phyloP scores from a whole-genome alignment of 2,888 invertebrate species.

The Glyphotaelius pellucidus region DNA sequence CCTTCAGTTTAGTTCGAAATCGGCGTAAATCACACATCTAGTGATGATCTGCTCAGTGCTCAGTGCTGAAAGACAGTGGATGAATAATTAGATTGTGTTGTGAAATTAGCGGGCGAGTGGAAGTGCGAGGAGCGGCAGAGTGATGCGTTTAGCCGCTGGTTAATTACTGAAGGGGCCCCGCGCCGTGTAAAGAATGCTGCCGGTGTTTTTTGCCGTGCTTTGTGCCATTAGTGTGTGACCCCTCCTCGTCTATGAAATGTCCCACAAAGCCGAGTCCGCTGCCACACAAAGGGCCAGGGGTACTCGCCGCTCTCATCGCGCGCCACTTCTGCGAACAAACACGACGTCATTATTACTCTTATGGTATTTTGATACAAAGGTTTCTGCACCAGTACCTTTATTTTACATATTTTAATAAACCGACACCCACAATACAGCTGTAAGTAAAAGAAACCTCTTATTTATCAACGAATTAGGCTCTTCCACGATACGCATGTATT shows the following conservation, averaged over 20 bases:
- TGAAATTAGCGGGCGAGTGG: neutral
- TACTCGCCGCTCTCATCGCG: neutral
- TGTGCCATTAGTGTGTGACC: constrained; percentile 33
- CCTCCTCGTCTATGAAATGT: neutral
- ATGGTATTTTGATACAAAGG: neutral
- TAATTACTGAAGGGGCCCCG: constrained; percentile 34
- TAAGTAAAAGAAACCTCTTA: too few species aligned
- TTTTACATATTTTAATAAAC: neutral
- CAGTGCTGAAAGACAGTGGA: neutral
- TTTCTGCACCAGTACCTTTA: neutral
- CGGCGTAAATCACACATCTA: neutral
- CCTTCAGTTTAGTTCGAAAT: too few species aligned
- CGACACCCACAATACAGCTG: too few species aligned
- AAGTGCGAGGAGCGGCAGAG: neutral
- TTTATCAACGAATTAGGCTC: too few species aligned
- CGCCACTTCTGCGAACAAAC: neutral
- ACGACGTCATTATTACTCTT: neutral
- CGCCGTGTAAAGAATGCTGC: neutral
- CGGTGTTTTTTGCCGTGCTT: constrained; percentile 25
- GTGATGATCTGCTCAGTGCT: neutral
- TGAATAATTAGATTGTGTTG: constrained; percentile 19
- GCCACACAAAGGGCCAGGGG: neutral
- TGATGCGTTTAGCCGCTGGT: constrained; percentile 31
- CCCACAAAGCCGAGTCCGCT: constrained; percentile 16
- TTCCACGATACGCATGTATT: too few species aligned